phyloP scores from a whole-genome alignment of 2,797 vertebrate species.

The Centropyge bicolor region DNA sequence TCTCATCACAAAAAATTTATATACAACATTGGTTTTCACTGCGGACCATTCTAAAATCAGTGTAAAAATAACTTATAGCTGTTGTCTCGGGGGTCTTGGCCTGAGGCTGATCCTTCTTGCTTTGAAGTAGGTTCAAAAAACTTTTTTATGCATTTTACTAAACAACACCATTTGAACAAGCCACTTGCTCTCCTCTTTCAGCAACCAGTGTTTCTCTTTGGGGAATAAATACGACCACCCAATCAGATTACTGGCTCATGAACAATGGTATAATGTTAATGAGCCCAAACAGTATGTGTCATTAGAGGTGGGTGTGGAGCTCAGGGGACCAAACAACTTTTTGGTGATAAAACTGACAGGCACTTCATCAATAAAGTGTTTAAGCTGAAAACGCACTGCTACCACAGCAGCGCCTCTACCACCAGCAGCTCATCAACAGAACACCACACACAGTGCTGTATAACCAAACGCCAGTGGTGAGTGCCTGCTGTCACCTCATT shows the following conservation, averaged over 20 bases:
- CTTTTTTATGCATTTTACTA: neutral
- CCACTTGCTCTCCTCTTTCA: neutral
- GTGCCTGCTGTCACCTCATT: too few species aligned
- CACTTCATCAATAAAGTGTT: neutral
- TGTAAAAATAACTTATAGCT: neutral
- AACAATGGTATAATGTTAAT: neutral
- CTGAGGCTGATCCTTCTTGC: neutral
- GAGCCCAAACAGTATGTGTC: neutral
- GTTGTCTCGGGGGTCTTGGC: neutral
- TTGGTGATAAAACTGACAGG: neutral
- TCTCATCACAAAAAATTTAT: neutral
- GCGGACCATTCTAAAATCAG: neutral
- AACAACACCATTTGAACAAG: neutral
- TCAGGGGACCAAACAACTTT: neutral
- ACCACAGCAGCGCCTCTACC: too few species aligned
- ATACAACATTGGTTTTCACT: neutral
- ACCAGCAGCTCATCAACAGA: too few species aligned
- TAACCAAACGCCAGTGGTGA: too few species aligned
- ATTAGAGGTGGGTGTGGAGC: constrained; percentile 5
- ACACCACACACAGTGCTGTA: too few species aligned
- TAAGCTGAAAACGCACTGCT: too few species aligned
- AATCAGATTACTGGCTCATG: neutral
- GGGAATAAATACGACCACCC: neutral
- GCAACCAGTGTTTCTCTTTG: neutral
- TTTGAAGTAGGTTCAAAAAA: neutral